Base-by-base conservation (phyloP, 2,888 invertebrate species). In the Ochropleura plecta region DNA sequence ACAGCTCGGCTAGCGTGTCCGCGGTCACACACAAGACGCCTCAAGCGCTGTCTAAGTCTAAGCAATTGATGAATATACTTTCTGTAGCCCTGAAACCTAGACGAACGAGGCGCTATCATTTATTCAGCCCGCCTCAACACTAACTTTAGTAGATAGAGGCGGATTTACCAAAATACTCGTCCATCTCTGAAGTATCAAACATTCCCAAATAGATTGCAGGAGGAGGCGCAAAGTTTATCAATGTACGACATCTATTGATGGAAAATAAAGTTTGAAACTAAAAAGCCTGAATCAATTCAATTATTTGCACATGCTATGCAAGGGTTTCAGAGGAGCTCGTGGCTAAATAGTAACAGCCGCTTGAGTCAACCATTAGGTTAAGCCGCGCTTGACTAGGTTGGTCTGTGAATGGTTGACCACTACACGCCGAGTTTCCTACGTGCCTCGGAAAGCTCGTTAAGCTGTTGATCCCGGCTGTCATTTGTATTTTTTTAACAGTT, bases 1-100 rank as follows among this genome's bases (percentile, higher is more conserved):
- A 55, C 40, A 59, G 40, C 40, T 20, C 55, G 20, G 55, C 20
- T 12, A n/a, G 4, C 53, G 53, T n/a, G n/a, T 53, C 20, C 20
- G 5, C 12, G 55, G 55, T 12, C 12, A 20, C 55, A 20, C 12
- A 75, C 16, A 20, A 3, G 44, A 40, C 5, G 4, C 60, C n/a
- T 62, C 62, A 63, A 16, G 48, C 18, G 14, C 16, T 63, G n/a
- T 68, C 48, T 59, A 59, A 73, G n/a, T 68, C 48, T 59, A 59
- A 73, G 44, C 51, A 74, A 53, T 51, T 73, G 65, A 75, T 48
- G 49, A 48, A 59, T 49, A 9, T n/a, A 64, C 55, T 44, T 46
- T 51, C 49, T 30, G 40, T 74, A 60, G 8, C 20, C 46, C 40
- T 30, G 20, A 1, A 44, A 62, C 18, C 53, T 30, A 46, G 16